phyloP scores from a whole-genome alignment of 2,888 invertebrate species.

The Orthosia incerta region DNA sequence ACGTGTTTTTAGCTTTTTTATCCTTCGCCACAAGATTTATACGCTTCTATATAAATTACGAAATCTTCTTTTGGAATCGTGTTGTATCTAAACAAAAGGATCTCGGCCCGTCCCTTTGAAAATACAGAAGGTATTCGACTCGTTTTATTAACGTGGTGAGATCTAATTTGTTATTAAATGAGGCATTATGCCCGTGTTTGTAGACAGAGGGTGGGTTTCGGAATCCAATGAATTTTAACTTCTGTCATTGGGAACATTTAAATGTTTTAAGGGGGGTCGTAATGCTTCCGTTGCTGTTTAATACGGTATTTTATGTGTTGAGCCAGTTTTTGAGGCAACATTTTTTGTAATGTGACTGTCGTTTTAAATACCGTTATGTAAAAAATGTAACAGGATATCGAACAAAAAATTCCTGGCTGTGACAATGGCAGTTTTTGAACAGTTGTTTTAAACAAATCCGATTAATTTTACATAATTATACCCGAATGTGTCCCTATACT shows the following conservation, averaged over 20 bases:
- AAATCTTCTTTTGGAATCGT: slow-evolving; percentile 63
- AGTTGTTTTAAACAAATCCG: slow-evolving; percentile 45
- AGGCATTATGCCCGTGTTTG: slow-evolving; percentile 85
- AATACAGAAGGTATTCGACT: slow-evolving; percentile 59
- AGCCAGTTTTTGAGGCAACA: slow-evolving; percentile 50
- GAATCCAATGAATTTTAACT: slow-evolving; percentile 88
- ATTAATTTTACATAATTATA: slow-evolving; percentile 25
- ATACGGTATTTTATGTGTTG: slow-evolving; percentile 63
- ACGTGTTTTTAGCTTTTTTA: slow-evolving; percentile 64
- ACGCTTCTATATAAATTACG: slow-evolving; percentile 64
- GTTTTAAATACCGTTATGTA: slow-evolving; percentile 57
- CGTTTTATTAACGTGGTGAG: slow-evolving; percentile 79
- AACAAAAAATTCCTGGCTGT: slow-evolving; percentile 37
- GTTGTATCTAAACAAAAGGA: slow-evolving; percentile 72
- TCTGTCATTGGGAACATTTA: slow-evolving; percentile 80
- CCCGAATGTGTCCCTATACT: neutral
- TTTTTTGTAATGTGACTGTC: slow-evolving; percentile 40
- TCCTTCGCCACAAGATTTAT: slow-evolving; percentile 62
- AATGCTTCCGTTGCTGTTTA: slow-evolving; percentile 75
- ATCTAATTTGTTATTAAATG: slow-evolving; percentile 90
- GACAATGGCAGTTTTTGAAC: slow-evolving; percentile 15
- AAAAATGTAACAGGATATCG: slow-evolving; percentile 62
- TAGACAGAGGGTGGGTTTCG: slow-evolving; percentile 80
- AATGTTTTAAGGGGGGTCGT: slow-evolving; percentile 82
- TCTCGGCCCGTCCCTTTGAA: slow-evolving; percentile 56